A percentile compares a stretch with the other conserved stretches of the same genome.
These are phyloP conservation scores for Drosophila greeni DNA, from an alignment of 2,888 invertebrate genomes.

Conservation along the genomic window DNA sequence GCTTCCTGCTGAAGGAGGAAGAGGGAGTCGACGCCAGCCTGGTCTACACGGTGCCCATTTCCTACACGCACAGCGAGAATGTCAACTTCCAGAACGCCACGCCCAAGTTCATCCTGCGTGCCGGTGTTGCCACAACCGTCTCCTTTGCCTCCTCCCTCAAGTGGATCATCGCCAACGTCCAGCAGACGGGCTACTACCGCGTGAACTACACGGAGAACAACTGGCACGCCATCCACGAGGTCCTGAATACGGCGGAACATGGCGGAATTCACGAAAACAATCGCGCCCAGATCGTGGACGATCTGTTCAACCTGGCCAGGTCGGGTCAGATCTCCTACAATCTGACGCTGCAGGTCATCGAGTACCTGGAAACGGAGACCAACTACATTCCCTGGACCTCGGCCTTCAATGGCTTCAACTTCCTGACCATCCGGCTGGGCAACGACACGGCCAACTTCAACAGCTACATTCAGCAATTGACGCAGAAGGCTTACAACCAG, in stretches of 20 bases:
- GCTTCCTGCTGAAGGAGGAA: slow-evolving; percentile 70
- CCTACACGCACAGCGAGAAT: slow-evolving; percentile 67
- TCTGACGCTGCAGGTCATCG: slow-evolving; percentile 83
- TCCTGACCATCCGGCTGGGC: slow-evolving; percentile 74
- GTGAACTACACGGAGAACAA: slow-evolving; percentile 85
- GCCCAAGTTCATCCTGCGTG: slow-evolving; percentile 65
- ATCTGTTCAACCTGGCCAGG: slow-evolving; percentile 87
- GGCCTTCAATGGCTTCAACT: slow-evolving; percentile 80
- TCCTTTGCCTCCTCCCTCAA: slow-evolving; percentile 4
- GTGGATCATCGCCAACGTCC: slow-evolving; percentile 77
- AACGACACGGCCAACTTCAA: slow-evolving; percentile 63
- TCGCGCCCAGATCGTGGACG: slow-evolving; percentile 89
- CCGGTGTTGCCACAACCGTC: not conserved
- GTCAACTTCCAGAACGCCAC: slow-evolving; percentile 60
- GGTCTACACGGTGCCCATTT: slow-evolving; percentile 74
- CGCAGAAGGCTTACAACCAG: slow-evolving; percentile 79
- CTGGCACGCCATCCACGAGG: slow-evolving; percentile 80
- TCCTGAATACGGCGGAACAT: slow-evolving; percentile 50
- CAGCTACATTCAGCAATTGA: slow-evolving; percentile 79
- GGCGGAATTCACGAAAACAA: slow-evolving; percentile 82
- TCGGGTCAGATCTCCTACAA: slow-evolving; percentile 82
- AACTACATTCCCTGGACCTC: slow-evolving; percentile 90
- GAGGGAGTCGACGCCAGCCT: slow-evolving; percentile 56
- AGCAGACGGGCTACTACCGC: slow-evolving; percentile 80
- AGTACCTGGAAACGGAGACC: slow-evolving; percentile 84